These are phyloP conservation scores for Holotrichia oblita DNA, from an alignment of 1,140 invertebrate genomes.

Conservation along the genomic window DNA sequence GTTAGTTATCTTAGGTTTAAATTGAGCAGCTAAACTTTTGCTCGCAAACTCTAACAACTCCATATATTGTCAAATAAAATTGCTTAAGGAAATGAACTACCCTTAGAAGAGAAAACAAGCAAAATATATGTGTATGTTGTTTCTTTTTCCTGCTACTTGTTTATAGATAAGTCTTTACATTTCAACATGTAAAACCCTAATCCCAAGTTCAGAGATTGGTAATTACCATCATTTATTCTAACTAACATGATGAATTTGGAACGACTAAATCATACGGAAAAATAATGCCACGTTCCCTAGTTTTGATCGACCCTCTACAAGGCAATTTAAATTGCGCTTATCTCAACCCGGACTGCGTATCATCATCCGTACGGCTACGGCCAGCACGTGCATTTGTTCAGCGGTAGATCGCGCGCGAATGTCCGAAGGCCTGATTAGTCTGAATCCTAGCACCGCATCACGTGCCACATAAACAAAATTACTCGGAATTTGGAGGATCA, in stretches of 20 bases:
- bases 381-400: slow-evolving; percentile 25
- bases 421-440: slow-evolving; percentile 50
- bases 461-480: slow-evolving; percentile 59
- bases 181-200: too few relatives aligned
- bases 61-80: too few relatives aligned
- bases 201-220: background rate
- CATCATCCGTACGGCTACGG: background rate
- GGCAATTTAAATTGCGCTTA: slow-evolving; percentile 43
- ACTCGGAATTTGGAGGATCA: slow-evolving; percentile 60
- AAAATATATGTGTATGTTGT: too few relatives aligned
- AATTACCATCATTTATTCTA: background rate
- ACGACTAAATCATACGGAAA: slow-evolving; percentile 61
- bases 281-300: slow-evolving; percentile 52
- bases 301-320: slow-evolving; percentile 44
- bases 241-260: background rate
- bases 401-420: background rate
- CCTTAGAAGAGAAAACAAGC: too few relatives aligned
- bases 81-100: too few relatives aligned
- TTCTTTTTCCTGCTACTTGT: too few relatives aligned
- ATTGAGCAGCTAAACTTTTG: too few relatives aligned
- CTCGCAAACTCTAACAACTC: too few relatives aligned
- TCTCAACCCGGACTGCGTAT: background rate
- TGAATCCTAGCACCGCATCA: slow-evolving; percentile 42
- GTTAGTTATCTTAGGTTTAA: too few relatives aligned
- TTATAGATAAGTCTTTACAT: too few relatives aligned